Conservation (phyloP, 2,888 invertebrate species). For the Carpatolechia fugitivella region DNA sequence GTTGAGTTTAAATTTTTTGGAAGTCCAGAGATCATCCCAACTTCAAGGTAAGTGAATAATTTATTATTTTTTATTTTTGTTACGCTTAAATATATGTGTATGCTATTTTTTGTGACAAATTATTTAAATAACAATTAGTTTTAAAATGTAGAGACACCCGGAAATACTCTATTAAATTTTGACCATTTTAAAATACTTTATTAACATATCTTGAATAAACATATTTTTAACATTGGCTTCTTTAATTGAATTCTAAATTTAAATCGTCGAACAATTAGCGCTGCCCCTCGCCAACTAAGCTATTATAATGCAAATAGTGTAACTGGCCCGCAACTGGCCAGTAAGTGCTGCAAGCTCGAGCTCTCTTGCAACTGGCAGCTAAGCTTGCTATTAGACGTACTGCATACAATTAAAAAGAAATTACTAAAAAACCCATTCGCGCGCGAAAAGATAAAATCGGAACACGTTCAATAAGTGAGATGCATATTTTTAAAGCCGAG, state of each 20-base stretch:
- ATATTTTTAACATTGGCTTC: neutral
- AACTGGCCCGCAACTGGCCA: slow-evolving; percentile 21
- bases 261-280: slow-evolving; percentile 43
- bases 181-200: neutral
- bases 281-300: slow-evolving; percentile 37
- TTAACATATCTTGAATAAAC: neutral
- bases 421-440: slow-evolving; percentile 19
- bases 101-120: slow-evolving; percentile 14
- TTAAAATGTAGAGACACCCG: slow-evolving; percentile 19
- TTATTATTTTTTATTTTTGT: neutral
- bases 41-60: slow-evolving; percentile 49
- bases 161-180: neutral
- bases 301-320: slow-evolving; percentile 63
- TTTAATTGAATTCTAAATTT: slow-evolving; percentile 9
- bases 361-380: slow-evolving; percentile 46
- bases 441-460: neutral
- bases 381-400: slow-evolving; percentile 58
- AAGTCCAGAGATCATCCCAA: slow-evolving; percentile 31
- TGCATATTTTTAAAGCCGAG: too few species aligned
- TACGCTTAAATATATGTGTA: neutral
- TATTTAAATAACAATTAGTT: slow-evolving; percentile 25
- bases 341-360: slow-evolving; percentile 45
- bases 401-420: slow-evolving; percentile 62
- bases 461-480: neutral
- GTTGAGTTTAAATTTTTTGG: slow-evolving; percentile 47